Conservation (phyloP, 2,113 vertebrate genomes). For the Lophius piscatorius region DNA sequence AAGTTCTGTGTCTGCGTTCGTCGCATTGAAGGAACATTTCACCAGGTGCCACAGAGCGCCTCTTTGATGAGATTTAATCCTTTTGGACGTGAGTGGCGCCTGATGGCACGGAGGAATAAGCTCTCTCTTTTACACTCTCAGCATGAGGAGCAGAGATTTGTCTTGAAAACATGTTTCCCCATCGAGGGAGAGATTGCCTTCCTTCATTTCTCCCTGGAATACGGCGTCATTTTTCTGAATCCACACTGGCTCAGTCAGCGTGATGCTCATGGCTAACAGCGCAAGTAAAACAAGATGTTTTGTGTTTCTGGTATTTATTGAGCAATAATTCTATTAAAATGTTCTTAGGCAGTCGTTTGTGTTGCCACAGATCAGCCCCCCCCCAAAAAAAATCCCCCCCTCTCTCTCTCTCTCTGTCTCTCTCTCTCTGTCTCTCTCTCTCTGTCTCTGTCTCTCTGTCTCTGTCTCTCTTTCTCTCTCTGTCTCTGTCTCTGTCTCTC, state of each 20-base stretch:
- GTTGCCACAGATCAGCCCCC: constrained; percentile 8
- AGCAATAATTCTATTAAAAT: constrained; percentile 7
- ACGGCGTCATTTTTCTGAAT: background rate
- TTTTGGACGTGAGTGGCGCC: background rate
- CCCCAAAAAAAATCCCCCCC: too few relatives aligned
- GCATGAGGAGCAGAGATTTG: background rate
- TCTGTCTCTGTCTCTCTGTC: too few relatives aligned
- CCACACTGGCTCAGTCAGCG: background rate
- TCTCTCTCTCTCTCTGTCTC: too few relatives aligned
- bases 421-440: too few relatives aligned
- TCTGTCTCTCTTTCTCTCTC: too few relatives aligned
- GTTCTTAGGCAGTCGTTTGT: constrained; percentile 10
- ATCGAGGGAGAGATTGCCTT: background rate
- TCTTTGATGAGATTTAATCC: background rate
- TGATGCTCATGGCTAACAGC: background rate
- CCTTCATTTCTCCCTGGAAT: background rate
- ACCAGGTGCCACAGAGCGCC: background rate
- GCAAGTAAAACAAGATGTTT: constrained; percentile 10
- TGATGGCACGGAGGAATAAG: background rate
- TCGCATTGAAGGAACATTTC: background rate
- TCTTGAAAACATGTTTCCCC: background rate
- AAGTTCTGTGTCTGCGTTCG: background rate
- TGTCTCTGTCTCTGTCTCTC: too few relatives aligned
- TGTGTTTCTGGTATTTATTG: constrained; percentile 7
- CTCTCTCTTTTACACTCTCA: background rate